A percentile compares a stretch with the other conserved stretches of the same genome.
Evolutionary conservation across 2,888 invertebrate genomes (phyloP).

Genomic region (Crepidodera aurea): DNA sequence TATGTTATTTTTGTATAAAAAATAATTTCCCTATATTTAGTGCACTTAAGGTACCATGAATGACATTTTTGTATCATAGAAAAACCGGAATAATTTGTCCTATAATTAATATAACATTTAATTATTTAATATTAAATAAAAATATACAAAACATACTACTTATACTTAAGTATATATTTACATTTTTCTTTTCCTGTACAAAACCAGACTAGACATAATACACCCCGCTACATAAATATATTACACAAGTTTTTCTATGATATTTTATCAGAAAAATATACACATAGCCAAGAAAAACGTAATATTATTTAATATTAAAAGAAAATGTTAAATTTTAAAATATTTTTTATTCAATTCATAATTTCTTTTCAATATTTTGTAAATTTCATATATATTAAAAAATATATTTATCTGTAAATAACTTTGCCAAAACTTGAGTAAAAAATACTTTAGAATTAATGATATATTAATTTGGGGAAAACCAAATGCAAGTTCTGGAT

Average conservation of each 20-base stretch:
- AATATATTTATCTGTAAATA: no score
- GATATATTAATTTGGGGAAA: neutral
- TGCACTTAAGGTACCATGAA: neutral
- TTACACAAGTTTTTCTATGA: constrained; percentile 42
- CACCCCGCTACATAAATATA: constrained; percentile 26
- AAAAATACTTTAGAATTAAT: neutral
- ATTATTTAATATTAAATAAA: constrained; percentile 17
- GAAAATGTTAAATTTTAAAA: neutral
- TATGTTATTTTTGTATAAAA: neutral
- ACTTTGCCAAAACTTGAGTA: no score
- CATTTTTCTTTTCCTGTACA: constrained; percentile 34
- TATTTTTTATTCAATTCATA: neutral
- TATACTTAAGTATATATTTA: constrained; percentile 22
- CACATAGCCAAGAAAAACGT: neutral
- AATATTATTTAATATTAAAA: neutral
- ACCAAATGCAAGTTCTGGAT: neutral
- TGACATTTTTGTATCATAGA: constrained; percentile 37
- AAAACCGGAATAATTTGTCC: constrained; percentile 35
- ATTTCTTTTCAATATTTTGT: no score
- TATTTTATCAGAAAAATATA: constrained; percentile 16
- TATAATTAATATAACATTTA: constrained; percentile 13
- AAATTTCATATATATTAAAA: no score
- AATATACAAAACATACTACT: constrained; percentile 29
- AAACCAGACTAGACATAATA: constrained; percentile 37
- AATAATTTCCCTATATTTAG: neutral